A percentile compares a stretch with the other conserved stretches of the same genome.
Evolutionary conservation across 2,797 vertebrate species (phyloP).

Genomic region (Geotria australis): DNA sequence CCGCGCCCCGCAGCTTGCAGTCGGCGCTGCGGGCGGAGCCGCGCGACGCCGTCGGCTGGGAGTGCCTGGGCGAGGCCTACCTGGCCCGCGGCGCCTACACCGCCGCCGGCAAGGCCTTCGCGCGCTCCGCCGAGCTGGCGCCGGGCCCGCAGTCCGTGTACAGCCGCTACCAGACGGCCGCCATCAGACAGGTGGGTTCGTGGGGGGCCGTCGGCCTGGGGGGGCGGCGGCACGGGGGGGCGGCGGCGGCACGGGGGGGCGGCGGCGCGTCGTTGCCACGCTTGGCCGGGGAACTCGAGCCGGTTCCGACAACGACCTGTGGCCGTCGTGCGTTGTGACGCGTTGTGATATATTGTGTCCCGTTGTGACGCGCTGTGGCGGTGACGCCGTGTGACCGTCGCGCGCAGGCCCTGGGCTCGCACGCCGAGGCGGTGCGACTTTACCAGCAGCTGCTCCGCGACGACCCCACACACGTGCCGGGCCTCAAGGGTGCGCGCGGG

Average conservation of each 20-base stretch:
- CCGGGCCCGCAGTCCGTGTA: slow-evolving; percentile 42
- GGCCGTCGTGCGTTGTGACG: too few relatives aligned
- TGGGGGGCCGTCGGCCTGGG: not conserved
- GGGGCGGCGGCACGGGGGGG: slow-evolving; percentile 5
- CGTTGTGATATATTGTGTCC: too few relatives aligned
- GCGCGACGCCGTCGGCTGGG: slow-evolving; percentile 74
- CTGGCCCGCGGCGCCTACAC: slow-evolving; percentile 58
- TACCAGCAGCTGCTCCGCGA: too few relatives aligned
- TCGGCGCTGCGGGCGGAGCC: slow-evolving; percentile 74
- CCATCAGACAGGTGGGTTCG: not conserved
- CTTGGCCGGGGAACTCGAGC: too few relatives aligned
- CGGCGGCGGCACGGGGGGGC: not conserved
- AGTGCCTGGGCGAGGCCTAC: slow-evolving; percentile 78
- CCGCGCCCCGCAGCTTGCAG: slow-evolving; percentile 30
- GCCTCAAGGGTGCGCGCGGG: too few relatives aligned
- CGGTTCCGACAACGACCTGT: too few relatives aligned
- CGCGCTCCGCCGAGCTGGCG: slow-evolving; percentile 38
- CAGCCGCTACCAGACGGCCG: slow-evolving; percentile 51
- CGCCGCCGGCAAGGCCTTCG: slow-evolving; percentile 65
- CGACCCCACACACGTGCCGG: too few relatives aligned
- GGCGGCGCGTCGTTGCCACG: too few relatives aligned
- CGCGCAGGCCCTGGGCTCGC: too few relatives aligned
- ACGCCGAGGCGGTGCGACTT: too few relatives aligned
- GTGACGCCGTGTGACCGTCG: too few relatives aligned
- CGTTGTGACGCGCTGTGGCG: too few relatives aligned